phyloP scores from a whole-genome alignment of 2,113 vertebrate genomes.

The Origma solitaria region DNA sequence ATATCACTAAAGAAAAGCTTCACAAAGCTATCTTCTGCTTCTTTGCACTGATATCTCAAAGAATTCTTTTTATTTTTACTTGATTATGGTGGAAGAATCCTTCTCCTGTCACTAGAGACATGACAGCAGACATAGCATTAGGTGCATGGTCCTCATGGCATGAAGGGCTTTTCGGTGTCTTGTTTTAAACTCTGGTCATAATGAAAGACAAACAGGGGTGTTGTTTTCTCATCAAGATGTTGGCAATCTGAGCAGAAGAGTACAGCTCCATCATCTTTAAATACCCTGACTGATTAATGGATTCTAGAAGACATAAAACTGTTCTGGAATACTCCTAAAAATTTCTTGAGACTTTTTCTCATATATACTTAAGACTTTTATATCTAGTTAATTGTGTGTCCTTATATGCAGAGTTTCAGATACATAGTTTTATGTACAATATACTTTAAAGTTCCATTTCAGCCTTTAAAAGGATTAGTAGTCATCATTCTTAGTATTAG shows the following conservation, averaged over 20 bases:
- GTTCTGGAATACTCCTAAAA: neutral
- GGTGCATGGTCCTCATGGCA: neutral
- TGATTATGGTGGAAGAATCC: neutral
- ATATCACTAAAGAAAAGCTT: neutral
- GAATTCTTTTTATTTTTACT: neutral
- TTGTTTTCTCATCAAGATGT: neutral
- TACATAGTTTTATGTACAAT: neutral
- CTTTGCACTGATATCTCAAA: neutral
- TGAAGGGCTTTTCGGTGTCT: neutral
- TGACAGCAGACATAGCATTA: neutral
- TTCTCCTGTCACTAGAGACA: neutral
- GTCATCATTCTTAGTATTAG: neutral
- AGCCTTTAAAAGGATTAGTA: neutral
- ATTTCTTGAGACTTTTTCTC: neutral
- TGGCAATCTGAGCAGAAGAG: neutral
- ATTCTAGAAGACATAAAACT: neutral
- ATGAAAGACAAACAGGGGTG: neutral
- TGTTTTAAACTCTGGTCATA: neutral
- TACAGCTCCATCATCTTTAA: neutral
- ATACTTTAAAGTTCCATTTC: neutral
- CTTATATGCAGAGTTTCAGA: neutral
- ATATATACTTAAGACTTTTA: neutral
- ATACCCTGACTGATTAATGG: neutral
- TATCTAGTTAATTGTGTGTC: neutral
- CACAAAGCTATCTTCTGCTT: neutral